Evolutionary conservation across 2,113 vertebrate species (phyloP), one percentile per base, ranked within the genome.

Genomic region (Lycaon pictus): DNA sequence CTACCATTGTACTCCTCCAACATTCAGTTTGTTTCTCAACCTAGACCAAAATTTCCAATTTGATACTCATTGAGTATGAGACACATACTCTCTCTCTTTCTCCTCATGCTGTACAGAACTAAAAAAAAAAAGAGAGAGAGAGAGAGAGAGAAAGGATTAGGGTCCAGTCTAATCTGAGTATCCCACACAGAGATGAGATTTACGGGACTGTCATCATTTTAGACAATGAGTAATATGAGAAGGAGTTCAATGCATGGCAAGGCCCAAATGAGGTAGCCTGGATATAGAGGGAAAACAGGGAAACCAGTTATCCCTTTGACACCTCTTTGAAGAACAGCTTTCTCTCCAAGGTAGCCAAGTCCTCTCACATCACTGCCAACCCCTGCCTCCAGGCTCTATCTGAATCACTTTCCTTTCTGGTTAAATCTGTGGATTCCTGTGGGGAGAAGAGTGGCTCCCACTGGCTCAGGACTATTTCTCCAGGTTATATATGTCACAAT

Each of bases 401-500:
- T 53, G 12, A 63, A 77, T 77, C 88, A 8, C 63, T 98, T 63
- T 87, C 35, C 89, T 93, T 80, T 97, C 16, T 1, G 71, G 55
- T 74, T 94, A 90, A 96, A 92, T 97, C 86, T 7, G 0, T 71
- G 74, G 93, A 88, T 63, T 87, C 95, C 96, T 96, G 80, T 65
- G 0, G 92, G 86, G 97, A 98, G 92, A 88, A 98, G 92, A 97
- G 95, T 53, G 86, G 71, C n/a, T 97, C 98, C 85, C 83, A 3
- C 97, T 97, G 97, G 80, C 94, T 92, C 48, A 86, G 90, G 88
- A 92, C 77, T 95, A 95, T 98, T 98, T 98, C 97, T 98, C 32
- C 55, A 87, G 98, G 98, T 98, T 98, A 97, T 95, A 71, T 95
- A 92, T 97, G 96, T 98, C 97, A 98, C 95, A n/a, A 93, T 98